A percentile compares a stretch with the other conserved stretches of the same genome.
These are phyloP conservation scores for Bergia sp. DNA, from an alignment of 92 coral and sea anemone species.

Conservation along the genomic window DNA sequence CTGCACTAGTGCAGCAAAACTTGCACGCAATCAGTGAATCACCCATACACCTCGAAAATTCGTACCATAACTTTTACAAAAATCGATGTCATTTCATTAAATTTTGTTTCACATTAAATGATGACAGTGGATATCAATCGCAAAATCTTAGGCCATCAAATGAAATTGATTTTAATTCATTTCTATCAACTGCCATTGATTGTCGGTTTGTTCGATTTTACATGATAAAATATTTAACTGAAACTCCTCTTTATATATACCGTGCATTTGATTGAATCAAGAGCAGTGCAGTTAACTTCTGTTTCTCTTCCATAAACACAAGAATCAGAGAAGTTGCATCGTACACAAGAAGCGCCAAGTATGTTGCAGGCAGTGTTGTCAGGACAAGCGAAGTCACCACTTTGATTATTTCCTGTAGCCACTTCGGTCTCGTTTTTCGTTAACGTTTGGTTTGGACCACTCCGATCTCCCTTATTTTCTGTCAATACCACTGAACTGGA, in stretches of 20 bases:
- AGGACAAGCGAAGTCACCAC: conserved; percentile 48
- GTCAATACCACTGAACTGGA: conserved; percentile 14
- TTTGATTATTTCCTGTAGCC: neutral
- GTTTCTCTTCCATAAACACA: conserved; percentile 85
- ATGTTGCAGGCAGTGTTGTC: conserved; percentile 61
- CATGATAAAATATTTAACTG: neutral
- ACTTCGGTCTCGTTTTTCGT: neutral
- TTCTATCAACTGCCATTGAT: neutral
- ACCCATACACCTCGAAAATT: no score
- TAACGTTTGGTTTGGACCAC: conserved; percentile 11
- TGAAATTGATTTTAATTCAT: neutral
- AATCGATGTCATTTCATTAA: no score
- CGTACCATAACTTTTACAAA: no score
- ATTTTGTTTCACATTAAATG: neutral
- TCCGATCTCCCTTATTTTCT: neutral
- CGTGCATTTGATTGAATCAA: conserved; percentile 62
- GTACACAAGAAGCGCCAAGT: conserved; percentile 79
- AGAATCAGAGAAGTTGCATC: conserved; percentile 58
- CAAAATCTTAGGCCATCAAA: no score
- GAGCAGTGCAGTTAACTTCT: conserved; percentile 68
- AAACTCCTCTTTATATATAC: conserved; percentile 46
- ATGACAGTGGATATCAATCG: neutral
- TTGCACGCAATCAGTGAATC: no score
- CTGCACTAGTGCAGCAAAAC: no score
- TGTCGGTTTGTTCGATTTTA: neutral